These are phyloP conservation scores for Sus cebifrons DNA, from an alignment of 2,797 vertebrate species.

Conservation along the genomic window DNA sequence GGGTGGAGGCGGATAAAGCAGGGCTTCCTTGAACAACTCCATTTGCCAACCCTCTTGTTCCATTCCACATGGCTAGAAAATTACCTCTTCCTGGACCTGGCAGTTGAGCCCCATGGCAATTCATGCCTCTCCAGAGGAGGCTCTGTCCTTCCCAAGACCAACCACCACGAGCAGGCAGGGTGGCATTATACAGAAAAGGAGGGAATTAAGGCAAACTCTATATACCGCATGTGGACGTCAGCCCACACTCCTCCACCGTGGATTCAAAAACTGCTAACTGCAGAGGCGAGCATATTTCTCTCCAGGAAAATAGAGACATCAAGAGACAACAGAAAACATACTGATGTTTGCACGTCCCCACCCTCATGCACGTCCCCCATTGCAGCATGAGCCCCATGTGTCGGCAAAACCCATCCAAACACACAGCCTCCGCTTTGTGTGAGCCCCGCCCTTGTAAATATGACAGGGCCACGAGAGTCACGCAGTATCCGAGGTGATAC, in stretches of 20 bases:
- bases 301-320: neutral
- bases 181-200: no score
- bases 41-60: neutral
- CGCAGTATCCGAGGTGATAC: accelerated
- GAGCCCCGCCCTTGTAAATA: neutral
- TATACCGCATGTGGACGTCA: neutral
- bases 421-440: neutral
- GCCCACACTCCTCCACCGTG: neutral
- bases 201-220: neutral
- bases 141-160: neutral
- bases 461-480: accelerated
- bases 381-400: neutral
- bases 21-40: neutral
- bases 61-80: neutral
- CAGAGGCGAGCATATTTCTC: neutral
- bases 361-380: no score
- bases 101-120: neutral
- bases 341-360: neutral
- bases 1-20: neutral
- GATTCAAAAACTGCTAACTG: neutral
- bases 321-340: neutral
- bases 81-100: no score
- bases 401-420: no score
- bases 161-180: neutral
- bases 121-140: neutral